Percentiles rank a stretch among this genome's conserved stretches.
Evolutionary conservation across 2,113 vertebrate species (phyloP).

Genomic region (Anhinga anhinga): DNA sequence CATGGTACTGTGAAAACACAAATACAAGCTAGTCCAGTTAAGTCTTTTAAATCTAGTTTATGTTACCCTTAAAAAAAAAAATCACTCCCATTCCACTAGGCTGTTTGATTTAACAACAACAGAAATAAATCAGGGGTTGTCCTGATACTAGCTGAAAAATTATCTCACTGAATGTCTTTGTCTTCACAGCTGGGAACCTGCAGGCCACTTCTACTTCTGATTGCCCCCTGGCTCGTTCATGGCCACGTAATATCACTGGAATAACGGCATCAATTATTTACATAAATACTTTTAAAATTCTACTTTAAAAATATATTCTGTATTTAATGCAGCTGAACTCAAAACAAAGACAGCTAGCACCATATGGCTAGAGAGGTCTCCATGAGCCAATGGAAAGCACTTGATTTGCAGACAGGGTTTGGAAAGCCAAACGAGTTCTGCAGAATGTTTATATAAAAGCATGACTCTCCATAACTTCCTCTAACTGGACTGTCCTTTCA

Average conservation of each 20-base stretch:
- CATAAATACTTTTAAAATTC: not conserved
- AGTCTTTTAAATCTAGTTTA: not conserved
- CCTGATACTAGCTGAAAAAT: not conserved
- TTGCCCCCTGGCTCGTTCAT: not conserved
- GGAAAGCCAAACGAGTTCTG: slow-evolving; percentile 12
- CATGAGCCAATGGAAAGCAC: not conserved
- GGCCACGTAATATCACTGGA: not conserved
- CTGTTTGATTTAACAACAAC: not conserved
- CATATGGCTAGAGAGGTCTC: not conserved
- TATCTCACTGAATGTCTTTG: not conserved
- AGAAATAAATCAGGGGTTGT: not conserved
- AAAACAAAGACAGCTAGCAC: not conserved
- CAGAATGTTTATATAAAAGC: slow-evolving; percentile 20
- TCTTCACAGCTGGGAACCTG: not conserved
- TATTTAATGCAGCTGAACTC: not conserved
- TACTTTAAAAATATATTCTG: not conserved
- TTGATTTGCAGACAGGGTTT: not conserved
- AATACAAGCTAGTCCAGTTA: not conserved
- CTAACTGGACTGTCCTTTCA: slow-evolving; percentile 14
- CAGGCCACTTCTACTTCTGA: not conserved
- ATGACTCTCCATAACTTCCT: slow-evolving; percentile 23
- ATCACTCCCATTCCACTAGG: not conserved
- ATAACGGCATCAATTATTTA: not conserved
- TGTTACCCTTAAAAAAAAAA: not conserved
- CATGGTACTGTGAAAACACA: not conserved